Evolutionary conservation across 2,797 vertebrate species (phyloP).

Genomic region (Malacoctenus gilli): DNA sequence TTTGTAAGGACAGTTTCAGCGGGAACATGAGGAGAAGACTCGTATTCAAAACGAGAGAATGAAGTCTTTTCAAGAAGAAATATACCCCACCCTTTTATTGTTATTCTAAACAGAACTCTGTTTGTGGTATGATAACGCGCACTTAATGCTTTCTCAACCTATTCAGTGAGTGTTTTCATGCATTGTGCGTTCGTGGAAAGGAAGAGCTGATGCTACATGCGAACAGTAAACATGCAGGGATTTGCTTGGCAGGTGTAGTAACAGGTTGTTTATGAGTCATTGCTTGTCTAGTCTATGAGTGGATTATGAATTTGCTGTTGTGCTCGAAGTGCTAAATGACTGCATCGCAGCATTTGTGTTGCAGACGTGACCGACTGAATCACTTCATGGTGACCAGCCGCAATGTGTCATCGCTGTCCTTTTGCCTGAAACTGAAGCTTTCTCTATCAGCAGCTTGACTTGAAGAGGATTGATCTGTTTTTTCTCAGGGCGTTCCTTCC

Average conservation of each 20-base stretch:
- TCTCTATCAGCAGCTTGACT: neutral
- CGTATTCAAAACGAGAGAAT: slow-evolving; percentile 13
- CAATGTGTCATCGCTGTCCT: slow-evolving; percentile 3
- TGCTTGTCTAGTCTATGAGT: slow-evolving; percentile 37
- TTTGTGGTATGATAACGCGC: neutral
- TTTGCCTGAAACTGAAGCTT: slow-evolving; percentile 1
- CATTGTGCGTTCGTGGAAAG: slow-evolving; percentile 11
- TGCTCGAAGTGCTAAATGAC: slow-evolving; percentile 42
- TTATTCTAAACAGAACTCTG: slow-evolving; percentile 7
- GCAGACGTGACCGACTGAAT: slow-evolving; percentile 26
- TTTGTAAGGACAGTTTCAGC: slow-evolving; percentile 39
- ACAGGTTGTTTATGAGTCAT: slow-evolving; percentile 67
- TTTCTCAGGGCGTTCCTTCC: too few species aligned
- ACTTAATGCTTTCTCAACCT: slow-evolving; percentile 1
- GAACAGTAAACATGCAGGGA: slow-evolving; percentile 55
- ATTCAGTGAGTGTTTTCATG: slow-evolving; percentile 8
- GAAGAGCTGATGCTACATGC: slow-evolving; percentile 19
- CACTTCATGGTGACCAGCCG: slow-evolving; percentile 6
- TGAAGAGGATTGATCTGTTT: too few species aligned
- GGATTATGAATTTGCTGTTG: slow-evolving; percentile 40
- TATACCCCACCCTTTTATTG: neutral
- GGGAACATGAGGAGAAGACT: slow-evolving; percentile 8
- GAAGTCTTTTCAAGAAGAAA: neutral
- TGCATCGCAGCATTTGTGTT: slow-evolving; percentile 44
- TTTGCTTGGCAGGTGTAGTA: slow-evolving; percentile 65